phyloP scores from a whole-genome alignment of 2,797 vertebrate genomes.

The Zalophus californianus region DNA sequence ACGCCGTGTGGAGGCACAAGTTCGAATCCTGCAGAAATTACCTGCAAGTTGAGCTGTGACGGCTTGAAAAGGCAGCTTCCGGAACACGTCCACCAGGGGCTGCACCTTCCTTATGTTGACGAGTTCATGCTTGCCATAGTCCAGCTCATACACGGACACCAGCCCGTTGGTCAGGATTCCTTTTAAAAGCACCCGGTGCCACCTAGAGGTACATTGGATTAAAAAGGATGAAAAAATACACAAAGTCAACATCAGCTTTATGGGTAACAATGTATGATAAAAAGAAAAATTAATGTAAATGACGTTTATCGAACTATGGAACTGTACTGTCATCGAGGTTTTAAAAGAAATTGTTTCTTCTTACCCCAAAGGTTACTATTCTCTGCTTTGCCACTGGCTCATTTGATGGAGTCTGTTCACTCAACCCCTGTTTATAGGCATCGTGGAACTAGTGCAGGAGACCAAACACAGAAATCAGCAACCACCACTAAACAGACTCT shows the following conservation, averaged over 20 bases:
- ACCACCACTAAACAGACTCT: neutral
- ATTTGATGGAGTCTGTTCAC: neutral
- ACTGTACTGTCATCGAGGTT: neutral
- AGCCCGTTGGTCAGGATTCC: slow-evolving; percentile 92
- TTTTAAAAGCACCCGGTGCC: slow-evolving; percentile 95
- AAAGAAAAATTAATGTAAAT: neutral
- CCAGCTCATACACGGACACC: slow-evolving; percentile 95
- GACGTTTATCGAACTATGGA: neutral
- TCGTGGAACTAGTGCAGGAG: neutral
- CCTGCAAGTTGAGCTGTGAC: slow-evolving; percentile 95
- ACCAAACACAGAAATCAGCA: neutral
- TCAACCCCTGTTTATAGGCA: neutral
- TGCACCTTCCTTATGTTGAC: slow-evolving; percentile 89
- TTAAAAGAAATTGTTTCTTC: neutral
- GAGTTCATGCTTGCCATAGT: slow-evolving; percentile 95
- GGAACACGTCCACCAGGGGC: slow-evolving; percentile 92
- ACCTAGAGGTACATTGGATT: slow-evolving; percentile 86
- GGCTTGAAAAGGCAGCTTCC: slow-evolving; percentile 95
- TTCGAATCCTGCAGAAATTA: slow-evolving; percentile 75
- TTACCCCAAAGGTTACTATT: neutral
- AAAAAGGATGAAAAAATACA: slow-evolving; percentile 36
- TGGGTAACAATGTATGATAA: neutral
- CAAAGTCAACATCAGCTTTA: slow-evolving; percentile 35
- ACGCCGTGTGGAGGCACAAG: neutral
- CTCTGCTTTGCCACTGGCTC: neutral